Percentiles rank a stretch among this genome's conserved stretches.
Evolutionary conservation across 2,113 vertebrate genomes (phyloP).

Genomic region (Pseudorectes ferrugineus): DNA sequence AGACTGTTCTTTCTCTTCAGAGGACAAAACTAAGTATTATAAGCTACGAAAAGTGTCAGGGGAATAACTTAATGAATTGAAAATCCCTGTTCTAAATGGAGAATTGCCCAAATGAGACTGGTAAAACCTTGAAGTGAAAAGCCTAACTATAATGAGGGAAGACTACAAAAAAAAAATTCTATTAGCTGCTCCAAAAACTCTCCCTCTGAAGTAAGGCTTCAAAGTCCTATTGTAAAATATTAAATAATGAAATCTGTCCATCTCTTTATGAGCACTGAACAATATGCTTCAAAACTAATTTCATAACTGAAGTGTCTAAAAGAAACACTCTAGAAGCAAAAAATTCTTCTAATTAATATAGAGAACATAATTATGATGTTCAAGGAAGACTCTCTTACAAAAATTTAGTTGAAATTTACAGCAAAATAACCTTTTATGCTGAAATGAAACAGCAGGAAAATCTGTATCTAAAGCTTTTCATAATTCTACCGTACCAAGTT

Average conservation of each 20-base stretch:
- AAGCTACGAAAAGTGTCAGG: background rate
- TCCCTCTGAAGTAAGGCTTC: constrained; percentile 10
- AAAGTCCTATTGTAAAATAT: constrained; percentile 2
- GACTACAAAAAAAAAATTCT: background rate
- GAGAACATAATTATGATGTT: background rate
- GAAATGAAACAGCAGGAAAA: background rate
- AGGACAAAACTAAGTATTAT: background rate
- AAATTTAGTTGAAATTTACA: background rate
- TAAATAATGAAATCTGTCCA: background rate
- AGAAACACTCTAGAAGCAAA: constrained; percentile 4
- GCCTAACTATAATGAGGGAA: background rate
- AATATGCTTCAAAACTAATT: constrained; percentile 5
- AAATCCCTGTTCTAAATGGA: background rate
- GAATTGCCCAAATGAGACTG: background rate
- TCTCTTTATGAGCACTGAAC: background rate
- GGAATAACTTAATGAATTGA: background rate
- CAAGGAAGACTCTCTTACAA: background rate
- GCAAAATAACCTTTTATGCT: background rate
- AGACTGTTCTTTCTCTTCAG: background rate
- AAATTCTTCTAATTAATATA: background rate
- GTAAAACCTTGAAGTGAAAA: background rate
- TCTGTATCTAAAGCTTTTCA: background rate
- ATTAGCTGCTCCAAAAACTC: background rate
- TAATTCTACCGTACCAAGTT: background rate
- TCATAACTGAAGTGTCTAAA: background rate